Percentiles rank a stretch among this genome's conserved stretches.
Conservation (phyloP, 2,113 vertebrate genomes). For the Camelus bactrianus region DNA sequence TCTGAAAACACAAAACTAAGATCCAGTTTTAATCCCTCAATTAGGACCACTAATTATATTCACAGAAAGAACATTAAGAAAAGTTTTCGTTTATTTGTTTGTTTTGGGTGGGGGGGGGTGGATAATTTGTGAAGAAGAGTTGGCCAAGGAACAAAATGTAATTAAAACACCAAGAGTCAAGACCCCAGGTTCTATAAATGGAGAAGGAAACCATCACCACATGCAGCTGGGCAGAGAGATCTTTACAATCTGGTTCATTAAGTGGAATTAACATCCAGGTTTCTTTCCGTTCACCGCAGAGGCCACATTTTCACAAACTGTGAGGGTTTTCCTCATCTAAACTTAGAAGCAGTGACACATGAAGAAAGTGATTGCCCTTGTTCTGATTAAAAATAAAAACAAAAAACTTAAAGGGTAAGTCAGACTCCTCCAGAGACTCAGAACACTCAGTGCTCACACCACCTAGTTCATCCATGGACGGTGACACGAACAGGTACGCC, state of each 20-base stretch:
- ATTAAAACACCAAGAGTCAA: conserved; percentile 52
- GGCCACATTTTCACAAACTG: background rate
- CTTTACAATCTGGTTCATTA: background rate
- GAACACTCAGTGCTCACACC: background rate
- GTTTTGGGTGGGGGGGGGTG: background rate
- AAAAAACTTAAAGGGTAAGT: background rate
- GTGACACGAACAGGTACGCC: too few relatives aligned
- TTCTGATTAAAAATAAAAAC: background rate
- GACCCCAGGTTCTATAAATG: background rate
- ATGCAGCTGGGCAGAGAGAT: background rate
- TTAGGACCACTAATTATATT: conserved; percentile 57
- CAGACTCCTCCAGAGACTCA: background rate
- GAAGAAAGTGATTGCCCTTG: background rate
- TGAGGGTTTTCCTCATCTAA: background rate
- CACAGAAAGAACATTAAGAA: conserved; percentile 38
- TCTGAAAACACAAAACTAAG: conserved; percentile 37
- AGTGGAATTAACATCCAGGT: background rate
- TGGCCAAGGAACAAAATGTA: conserved; percentile 64
- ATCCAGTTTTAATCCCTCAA: conserved; percentile 53
- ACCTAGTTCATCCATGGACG: too few relatives aligned
- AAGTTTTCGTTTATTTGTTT: background rate
- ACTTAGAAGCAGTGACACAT: background rate
- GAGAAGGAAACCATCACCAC: background rate
- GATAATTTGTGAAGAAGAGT: conserved; percentile 38
- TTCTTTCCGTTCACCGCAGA: background rate